A percentile compares a stretch with the other conserved stretches of the same genome.
These are phyloP conservation scores for Planococcus citri DNA, from an alignment of 1,140 invertebrate species.

Conservation along the genomic window DNA sequence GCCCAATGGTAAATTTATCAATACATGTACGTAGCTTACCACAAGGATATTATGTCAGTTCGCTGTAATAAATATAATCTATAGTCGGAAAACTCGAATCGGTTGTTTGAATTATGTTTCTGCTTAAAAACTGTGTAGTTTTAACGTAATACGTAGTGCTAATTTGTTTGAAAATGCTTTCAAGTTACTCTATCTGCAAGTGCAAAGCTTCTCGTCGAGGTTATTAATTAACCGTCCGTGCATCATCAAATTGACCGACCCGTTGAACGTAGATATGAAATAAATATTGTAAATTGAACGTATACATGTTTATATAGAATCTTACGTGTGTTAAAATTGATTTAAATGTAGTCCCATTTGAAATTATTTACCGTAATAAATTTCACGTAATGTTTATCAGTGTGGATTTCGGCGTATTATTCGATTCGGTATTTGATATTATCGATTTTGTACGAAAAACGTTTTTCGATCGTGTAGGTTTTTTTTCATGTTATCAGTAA, in stretches of 20 bases:
- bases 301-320: background rate
- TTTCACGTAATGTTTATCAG: background rate
- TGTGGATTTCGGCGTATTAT: background rate
- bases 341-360: no score
- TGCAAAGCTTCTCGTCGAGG: no score
- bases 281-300: conserved; percentile 1
- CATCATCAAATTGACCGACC: conserved; percentile 1
- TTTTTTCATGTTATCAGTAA: background rate
- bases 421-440: background rate
- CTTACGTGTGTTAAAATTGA: background rate
- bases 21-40: background rate
- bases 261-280: background rate
- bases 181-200: no score
- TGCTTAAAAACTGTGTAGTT: background rate
- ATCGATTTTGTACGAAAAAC: background rate
- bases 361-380: no score
- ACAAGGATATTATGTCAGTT: background rate
- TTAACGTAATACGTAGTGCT: background rate
- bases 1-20: conserved; percentile 14
- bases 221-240: background rate
- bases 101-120: background rate
- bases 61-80: background rate
- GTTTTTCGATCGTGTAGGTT: background rate
- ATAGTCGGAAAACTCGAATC: background rate
- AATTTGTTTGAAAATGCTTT: no score